Conservation (phyloP, 2,113 vertebrate species). For the Maccullochella peelii region DNA sequence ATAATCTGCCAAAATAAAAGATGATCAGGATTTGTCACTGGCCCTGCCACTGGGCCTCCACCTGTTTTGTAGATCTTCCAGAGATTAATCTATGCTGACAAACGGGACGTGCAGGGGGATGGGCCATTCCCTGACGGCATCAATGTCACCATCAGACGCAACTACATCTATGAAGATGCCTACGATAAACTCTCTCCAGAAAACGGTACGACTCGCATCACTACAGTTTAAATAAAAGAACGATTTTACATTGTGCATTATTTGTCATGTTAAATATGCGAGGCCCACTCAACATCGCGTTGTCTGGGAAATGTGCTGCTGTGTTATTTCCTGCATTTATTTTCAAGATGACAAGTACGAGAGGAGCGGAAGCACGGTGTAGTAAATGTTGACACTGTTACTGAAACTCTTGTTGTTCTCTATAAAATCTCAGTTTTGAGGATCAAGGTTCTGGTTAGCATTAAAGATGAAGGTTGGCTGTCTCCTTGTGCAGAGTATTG, state of each 20-base stretch:
- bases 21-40: conserved; percentile 39
- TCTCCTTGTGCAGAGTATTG: conserved; percentile 51
- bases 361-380: neutral
- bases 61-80: conserved; percentile 92
- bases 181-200: conserved; percentile 99
- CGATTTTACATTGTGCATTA: neutral
- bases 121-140: conserved; percentile 96
- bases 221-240: neutral
- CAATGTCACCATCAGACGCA: conserved; percentile 96
- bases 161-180: conserved; percentile 99
- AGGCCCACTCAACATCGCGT: neutral
- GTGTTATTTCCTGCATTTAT: conserved; percentile 8
- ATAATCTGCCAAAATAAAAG: neutral
- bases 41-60: conserved; percentile 31
- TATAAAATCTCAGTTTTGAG: conserved; percentile 60
- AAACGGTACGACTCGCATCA: conserved; percentile 86
- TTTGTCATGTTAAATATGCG: neutral
- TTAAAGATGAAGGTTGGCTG: conserved; percentile 64
- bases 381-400: conserved; percentile 40
- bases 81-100: conserved; percentile 96
- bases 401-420: conserved; percentile 49
- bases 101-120: conserved; percentile 96
- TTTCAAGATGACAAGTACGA: neutral
- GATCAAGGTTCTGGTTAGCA: conserved; percentile 46
- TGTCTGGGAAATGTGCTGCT: neutral